Evolutionary conservation across 2,888 invertebrate species (phyloP), one percentile per base, ranked within the genome.

Genomic region (Crossocerus cetratus): DNA sequence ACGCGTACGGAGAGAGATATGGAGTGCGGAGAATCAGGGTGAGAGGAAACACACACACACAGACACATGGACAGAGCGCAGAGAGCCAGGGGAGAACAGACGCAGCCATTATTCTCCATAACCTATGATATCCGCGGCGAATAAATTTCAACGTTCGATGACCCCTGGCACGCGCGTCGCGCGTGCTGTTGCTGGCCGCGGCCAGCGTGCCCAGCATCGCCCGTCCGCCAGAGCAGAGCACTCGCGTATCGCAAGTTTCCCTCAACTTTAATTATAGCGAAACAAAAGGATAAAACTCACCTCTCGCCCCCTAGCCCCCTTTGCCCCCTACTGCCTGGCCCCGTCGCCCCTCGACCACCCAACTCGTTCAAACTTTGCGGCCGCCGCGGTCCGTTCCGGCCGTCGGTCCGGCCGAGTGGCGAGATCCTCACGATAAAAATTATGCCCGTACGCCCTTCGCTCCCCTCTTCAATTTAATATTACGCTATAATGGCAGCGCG

Each of bases 231-330:
- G 32, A 32, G n/a, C 32, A 11, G 32, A 32, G 32, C 32, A 32
- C 32, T 49, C 49, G 14, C 49, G 49, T 49, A 67, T 61, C 67
- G 57, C 49, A 70, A 70, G 60, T 70, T 71, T 68, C 68, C 63
- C 43, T 32, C 68, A 72, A 72, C 71, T 69, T 72, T 72, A 68
- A 72, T 72, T 72, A 72, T 72, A 22, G 59, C 67, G 18, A 67
- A 68, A 68, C 57, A 68, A 68, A 63, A 63, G 62, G 57, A 72
- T 63, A 55, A 59, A 49, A 49, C 49, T 49, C 49, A 60, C 56
- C 62, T 56, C 62, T 4, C 43, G 22, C 45, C 14, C 14, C 2
- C 16, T 49, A 2, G 2, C 16, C 49, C 49, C 3, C n/a, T n/a
- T 14, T 49, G 8, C 13, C 49, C 14, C 49, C 13, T 11, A 8